Evolutionary conservation across 1,140 invertebrate genomes (phyloP).

Genomic region (Teleogryllus occipitalis): DNA sequence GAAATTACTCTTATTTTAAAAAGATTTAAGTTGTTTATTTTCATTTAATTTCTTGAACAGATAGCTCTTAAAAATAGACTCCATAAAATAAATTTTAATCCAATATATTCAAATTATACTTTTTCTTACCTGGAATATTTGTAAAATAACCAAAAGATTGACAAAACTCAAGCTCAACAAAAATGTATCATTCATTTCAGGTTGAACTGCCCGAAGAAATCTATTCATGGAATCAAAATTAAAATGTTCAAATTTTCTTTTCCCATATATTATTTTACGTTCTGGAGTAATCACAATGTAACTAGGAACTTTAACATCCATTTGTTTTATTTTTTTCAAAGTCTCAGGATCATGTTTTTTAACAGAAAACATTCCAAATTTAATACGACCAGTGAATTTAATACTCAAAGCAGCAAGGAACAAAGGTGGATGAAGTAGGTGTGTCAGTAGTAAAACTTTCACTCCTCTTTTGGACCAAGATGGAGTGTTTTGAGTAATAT

Average conservation of each 20-base stretch:
- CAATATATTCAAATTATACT: too few relatives aligned
- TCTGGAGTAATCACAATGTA: slow-evolving; percentile 42
- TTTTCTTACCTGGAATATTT: slow-evolving; percentile 34
- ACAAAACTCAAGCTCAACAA: slow-evolving; percentile 38
- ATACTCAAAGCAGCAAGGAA: slow-evolving; percentile 46
- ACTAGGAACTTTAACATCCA: slow-evolving; percentile 27
- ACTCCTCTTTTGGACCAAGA: slow-evolving; percentile 29
- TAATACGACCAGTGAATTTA: slow-evolving; percentile 44
- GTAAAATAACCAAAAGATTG: slow-evolving; percentile 40
- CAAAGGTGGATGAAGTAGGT: slow-evolving; percentile 36
- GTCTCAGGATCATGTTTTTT: slow-evolving; percentile 30
- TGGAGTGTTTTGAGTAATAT: not conserved
- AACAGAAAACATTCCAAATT: slow-evolving; percentile 38
- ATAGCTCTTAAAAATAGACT: too few relatives aligned
- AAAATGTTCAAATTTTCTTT: slow-evolving; percentile 35
- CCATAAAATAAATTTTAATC: too few relatives aligned
- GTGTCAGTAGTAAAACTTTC: slow-evolving; percentile 38
- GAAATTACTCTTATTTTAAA: too few relatives aligned
- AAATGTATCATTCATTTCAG: slow-evolving; percentile 47
- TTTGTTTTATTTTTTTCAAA: slow-evolving; percentile 25
- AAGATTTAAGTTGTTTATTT: too few relatives aligned
- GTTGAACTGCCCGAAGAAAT: slow-evolving; percentile 39
- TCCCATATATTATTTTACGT: slow-evolving; percentile 37
- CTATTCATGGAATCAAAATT: slow-evolving; percentile 40
- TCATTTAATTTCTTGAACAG: too few relatives aligned